Conservation (phyloP, 1,140 invertebrate species). For the Hypsibius dujardini region DNA sequence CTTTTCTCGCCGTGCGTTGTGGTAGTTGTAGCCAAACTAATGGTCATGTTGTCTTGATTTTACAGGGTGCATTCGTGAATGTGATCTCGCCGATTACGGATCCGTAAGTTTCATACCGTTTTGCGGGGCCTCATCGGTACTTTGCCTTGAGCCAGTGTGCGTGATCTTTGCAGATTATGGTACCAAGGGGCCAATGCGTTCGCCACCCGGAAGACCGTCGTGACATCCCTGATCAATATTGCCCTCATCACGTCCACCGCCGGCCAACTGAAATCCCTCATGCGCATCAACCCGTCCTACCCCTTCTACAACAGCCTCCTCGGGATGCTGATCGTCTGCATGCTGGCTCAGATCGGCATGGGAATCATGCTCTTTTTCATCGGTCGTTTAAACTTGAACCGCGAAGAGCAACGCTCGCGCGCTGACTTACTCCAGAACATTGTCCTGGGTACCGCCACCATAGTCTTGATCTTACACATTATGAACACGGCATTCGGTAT, state of each 20-base stretch:
- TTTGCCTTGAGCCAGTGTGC: neutral
- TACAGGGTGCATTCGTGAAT: neutral
- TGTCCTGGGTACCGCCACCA: neutral
- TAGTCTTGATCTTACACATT: neutral
- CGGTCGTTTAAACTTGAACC: neutral
- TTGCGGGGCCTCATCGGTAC: neutral
- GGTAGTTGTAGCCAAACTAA: too few relatives aligned
- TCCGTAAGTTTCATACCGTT: neutral
- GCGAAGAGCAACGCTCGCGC: neutral
- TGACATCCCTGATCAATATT: neutral
- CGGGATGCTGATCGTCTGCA: constrained; percentile 1
- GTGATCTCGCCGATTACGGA: neutral
- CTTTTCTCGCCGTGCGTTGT: too few relatives aligned
- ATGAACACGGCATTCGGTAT: neutral
- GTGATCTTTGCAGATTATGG: neutral
- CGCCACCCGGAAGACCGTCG: neutral
- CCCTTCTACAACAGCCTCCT: constrained; percentile 1
- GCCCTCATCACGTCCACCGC: neutral
- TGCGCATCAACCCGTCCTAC: neutral
- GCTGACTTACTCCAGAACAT: neutral
- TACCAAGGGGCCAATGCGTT: neutral
- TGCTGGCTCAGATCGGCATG: neutral
- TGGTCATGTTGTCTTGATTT: too few relatives aligned
- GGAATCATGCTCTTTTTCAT: neutral
- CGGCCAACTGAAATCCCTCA: neutral